Conservation (phyloP, 30 jellyfish, hydroid and myxozoan species). For the Catostylus mosaicus region DNA sequence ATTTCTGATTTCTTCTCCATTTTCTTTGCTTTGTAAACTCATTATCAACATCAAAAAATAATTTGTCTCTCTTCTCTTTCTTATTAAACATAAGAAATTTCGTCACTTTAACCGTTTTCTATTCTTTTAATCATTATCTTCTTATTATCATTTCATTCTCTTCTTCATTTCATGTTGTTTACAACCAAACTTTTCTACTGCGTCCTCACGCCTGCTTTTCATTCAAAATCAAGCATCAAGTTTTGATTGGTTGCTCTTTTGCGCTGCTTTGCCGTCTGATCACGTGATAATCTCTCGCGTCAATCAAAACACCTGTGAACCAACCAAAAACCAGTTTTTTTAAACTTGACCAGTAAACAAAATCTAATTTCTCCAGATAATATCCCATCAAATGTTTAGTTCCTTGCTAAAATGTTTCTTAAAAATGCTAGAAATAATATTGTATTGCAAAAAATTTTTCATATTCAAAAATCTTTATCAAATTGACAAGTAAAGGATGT, state of each 20-base stretch:
- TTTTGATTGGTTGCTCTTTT: constrained; percentile 31
- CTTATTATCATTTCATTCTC: neutral
- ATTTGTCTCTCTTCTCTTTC: neutral
- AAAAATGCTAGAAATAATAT: too few relatives aligned
- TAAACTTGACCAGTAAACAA: too few relatives aligned
- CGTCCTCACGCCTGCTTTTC: constrained; percentile 52
- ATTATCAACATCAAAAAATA: neutral
- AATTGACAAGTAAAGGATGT: neutral
- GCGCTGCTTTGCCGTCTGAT: constrained; percentile 1
- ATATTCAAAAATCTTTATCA: neutral
- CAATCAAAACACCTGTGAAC: constrained; percentile 22
- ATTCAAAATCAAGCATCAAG: constrained; percentile 33
- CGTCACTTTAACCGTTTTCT: constrained; percentile 32
- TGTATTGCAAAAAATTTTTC: neutral
- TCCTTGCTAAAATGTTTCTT: too few relatives aligned
- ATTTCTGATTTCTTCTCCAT: constrained; percentile 40
- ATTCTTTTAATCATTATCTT: constrained; percentile 5
- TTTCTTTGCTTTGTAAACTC: neutral
- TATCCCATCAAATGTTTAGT: neutral
- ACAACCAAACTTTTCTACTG: constrained; percentile 26
- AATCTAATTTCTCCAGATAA: neutral
- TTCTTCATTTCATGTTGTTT: constrained; percentile 5
- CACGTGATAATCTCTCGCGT: neutral
- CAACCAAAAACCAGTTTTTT: neutral
- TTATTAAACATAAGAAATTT: constrained; percentile 13